Percentiles rank a stretch among this genome's conserved stretches.
These are phyloP conservation scores for Coenonympha arcania DNA, from an alignment of 2,888 invertebrate species.

Conservation along the genomic window DNA sequence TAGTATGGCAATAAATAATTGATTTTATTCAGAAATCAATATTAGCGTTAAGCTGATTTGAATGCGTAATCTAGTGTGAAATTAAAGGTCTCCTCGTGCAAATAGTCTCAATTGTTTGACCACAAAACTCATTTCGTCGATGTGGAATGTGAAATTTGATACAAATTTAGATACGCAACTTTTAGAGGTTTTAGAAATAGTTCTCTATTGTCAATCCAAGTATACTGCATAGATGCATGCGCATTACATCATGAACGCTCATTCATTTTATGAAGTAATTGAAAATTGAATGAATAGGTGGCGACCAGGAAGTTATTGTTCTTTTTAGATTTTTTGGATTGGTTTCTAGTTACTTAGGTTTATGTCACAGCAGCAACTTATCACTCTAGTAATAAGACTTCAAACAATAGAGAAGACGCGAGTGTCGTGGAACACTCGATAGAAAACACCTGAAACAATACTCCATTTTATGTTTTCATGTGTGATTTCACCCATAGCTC, in stretches of 20 bases:
- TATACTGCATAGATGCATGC: conserved; percentile 24
- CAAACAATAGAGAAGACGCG: too few relatives aligned
- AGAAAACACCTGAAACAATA: too few relatives aligned
- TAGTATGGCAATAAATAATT: conserved; percentile 30
- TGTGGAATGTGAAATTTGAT: conserved; percentile 51
- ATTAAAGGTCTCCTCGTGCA: conserved; percentile 52
- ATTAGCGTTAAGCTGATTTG: conserved; percentile 32
- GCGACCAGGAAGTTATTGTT: not conserved
- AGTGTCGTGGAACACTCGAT: too few relatives aligned
- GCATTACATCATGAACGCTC: conserved; percentile 13
- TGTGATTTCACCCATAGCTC: too few relatives aligned
- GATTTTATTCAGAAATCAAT: conserved; percentile 38
- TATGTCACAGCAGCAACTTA: too few relatives aligned
- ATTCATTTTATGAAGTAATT: not conserved
- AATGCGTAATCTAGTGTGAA: conserved; percentile 62
- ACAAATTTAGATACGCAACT: conserved; percentile 33
- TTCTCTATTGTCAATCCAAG: conserved; percentile 29
- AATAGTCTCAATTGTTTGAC: conserved; percentile 58
- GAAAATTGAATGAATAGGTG: not conserved
- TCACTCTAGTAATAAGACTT: too few relatives aligned
- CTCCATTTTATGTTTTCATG: too few relatives aligned
- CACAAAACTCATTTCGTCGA: conserved; percentile 66
- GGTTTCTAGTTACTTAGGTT: too few relatives aligned
- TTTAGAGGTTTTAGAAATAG: conserved; percentile 22
- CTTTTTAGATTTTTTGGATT: not conserved